These are phyloP conservation scores for Lycocorax pyrrhopterus DNA, from an alignment of 2,113 vertebrate species.

Conservation along the genomic window DNA sequence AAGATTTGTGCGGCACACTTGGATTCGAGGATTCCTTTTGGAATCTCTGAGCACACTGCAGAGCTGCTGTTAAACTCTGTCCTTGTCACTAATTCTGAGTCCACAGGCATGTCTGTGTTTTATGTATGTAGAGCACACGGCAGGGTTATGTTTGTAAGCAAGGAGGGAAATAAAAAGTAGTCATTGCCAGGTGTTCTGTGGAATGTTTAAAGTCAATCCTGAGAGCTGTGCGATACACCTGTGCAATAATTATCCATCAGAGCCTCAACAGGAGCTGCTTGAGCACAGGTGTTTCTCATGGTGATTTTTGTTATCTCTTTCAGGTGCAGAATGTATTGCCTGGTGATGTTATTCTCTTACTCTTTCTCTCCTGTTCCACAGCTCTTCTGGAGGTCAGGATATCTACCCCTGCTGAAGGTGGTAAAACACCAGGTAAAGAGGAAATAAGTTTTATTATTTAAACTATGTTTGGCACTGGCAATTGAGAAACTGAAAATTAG, in stretches of 20 bases:
- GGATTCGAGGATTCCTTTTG: background rate
- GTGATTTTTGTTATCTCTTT: background rate
- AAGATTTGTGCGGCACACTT: accelerated
- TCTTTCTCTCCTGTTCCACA: background rate
- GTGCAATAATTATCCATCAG: background rate
- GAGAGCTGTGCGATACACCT: background rate
- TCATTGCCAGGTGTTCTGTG: background rate
- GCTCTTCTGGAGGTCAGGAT: background rate
- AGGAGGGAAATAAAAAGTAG: background rate
- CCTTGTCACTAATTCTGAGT: background rate
- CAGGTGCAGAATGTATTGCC: background rate
- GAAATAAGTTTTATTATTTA: background rate
- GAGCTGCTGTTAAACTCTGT: background rate
- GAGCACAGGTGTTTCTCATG: background rate
- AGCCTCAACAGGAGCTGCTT: background rate
- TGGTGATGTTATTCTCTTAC: background rate
- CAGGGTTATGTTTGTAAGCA: background rate
- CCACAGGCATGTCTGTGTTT: background rate
- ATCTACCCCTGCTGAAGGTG: background rate
- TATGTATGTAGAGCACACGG: accelerated
- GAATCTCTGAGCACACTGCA: background rate
- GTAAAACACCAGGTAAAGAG: background rate
- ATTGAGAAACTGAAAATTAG: background rate
- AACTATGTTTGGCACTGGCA: background rate
- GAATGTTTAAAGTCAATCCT: background rate